phyloP scores from a whole-genome alignment of 1,140 invertebrate species.

The Hycleus cichorii region DNA sequence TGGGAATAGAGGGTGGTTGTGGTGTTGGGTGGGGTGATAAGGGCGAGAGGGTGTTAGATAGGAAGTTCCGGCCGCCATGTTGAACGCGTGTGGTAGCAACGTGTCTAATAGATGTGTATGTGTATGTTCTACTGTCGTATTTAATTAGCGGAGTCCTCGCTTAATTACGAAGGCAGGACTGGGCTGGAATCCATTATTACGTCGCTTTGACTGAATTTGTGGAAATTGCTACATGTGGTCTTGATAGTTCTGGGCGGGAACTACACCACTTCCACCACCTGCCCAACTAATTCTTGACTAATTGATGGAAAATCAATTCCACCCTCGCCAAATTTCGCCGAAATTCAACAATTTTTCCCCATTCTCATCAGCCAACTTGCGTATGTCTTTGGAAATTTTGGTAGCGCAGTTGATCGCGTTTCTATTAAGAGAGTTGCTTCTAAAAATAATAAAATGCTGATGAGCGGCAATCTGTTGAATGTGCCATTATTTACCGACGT shows the following conservation, averaged over 20 bases:
- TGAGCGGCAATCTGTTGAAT: constrained; percentile 38
- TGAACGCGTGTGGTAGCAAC: constrained; percentile 32
- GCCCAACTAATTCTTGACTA: background rate
- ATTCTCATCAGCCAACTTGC: no score
- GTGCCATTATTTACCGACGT: constrained; percentile 38
- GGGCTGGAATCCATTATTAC: constrained; percentile 35
- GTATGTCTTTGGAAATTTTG: no score
- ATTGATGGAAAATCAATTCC: no score
- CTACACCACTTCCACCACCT: background rate
- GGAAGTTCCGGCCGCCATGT: constrained; percentile 30
- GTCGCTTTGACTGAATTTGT: constrained; percentile 26
- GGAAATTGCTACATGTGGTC: constrained; percentile 35
- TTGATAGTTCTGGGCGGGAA: constrained; percentile 19
- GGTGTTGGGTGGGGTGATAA: constrained; percentile 2
- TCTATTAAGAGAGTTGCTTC: constrained; percentile 5
- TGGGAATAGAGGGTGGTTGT: background rate
- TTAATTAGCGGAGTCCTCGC: constrained; percentile 37
- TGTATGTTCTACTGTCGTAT: constrained; percentile 26
- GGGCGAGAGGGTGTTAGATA: constrained; percentile 8
- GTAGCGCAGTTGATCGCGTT: no score
- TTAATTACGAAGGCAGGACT: constrained; percentile 36
- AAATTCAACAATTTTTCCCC: no score
- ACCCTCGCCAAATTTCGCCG: no score
- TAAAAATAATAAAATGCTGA: constrained; percentile 33
- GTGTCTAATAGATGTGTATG: constrained; percentile 17